These are phyloP conservation scores for Agrotis clavis DNA, from an alignment of 2,888 invertebrate genomes.

Conservation along the genomic window DNA sequence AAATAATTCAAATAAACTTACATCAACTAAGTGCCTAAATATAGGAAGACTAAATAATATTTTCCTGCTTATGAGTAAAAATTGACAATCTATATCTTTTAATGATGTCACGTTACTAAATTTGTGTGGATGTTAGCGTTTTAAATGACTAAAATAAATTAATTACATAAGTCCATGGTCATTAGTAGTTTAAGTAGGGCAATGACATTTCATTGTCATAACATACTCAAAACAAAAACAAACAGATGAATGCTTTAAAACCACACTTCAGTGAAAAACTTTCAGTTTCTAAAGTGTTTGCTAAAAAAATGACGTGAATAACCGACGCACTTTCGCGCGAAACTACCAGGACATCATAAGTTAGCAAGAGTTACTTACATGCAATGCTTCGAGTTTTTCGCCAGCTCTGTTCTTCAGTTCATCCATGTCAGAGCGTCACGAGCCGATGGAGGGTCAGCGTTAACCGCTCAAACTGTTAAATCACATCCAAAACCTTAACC, in stretches of 20 bases:
- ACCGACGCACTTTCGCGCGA: constrained; percentile 74
- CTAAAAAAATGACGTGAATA: constrained; percentile 70
- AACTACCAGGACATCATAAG: constrained; percentile 77
- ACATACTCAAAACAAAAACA: constrained; percentile 72
- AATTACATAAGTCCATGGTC: constrained; percentile 83
- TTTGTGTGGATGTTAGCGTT: neutral
- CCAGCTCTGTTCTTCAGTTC: constrained; percentile 86
- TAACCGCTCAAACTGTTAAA: constrained; percentile 78
- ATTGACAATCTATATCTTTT: neutral
- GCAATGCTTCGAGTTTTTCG: constrained; percentile 87
- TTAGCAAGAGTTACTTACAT: constrained; percentile 81
- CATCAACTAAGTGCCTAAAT: neutral
- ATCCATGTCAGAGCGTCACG: constrained; percentile 83
- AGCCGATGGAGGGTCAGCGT: constrained; percentile 75
- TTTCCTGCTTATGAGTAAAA: constrained; percentile 17
- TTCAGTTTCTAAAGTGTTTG: constrained; percentile 57
- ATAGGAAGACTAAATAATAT: neutral
- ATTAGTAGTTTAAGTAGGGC: constrained; percentile 67
- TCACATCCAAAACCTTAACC: constrained; percentile 87
- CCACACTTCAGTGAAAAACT: constrained; percentile 21
- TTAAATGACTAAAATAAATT: constrained; percentile 45
- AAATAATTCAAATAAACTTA: neutral
- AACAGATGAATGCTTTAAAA: constrained; percentile 33
- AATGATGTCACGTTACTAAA: constrained; percentile 10
- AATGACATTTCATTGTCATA: constrained; percentile 74